Evolutionary conservation across 2,888 invertebrate genomes (phyloP), one percentile per base, ranked within the genome.

Genomic region (Onchidella celtica): DNA sequence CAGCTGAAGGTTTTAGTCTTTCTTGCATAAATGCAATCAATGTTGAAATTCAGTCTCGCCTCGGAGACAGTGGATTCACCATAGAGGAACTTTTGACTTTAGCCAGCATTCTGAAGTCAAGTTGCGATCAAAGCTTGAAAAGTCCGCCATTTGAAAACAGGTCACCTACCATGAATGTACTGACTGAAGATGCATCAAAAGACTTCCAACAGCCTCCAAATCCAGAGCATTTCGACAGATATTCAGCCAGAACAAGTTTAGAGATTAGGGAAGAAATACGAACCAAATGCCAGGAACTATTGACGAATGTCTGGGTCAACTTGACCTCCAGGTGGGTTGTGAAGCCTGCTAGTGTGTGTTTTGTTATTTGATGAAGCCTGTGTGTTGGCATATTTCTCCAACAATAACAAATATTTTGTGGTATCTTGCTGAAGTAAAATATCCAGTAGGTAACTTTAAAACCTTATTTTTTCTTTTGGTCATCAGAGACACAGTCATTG

Each of bases 81-180:
- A 88, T 96, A 4, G 92, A 93, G 21, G 95, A 96, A 86, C 91
- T 96, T 6, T 95, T 95, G 89, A 93, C 95, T 76, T 94, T 95
- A 83, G 93, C 95, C n/a, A 93, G 92, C 57, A 94, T 95, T 86
- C 93, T 79, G n/a, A 72, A 47, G n/a, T 55, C 36, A 4, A 47
- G 68, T 24, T 69, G 29, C 24, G 38, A 57, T 4, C 14, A n/a
- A 11, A 55, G 17, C 24, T 34, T 47, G 0, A 79, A 65, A n/a
- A n/a, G 17, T 21, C 2, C 32, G 36, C 55, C 40, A 59, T 59
- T 36, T 29, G 6, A 24, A 21, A 32, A 34, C 1, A 40, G 32
- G 17, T 2, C 34, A 11, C 36, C 47, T 40, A 17, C 65, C 14
- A 21, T 77, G 47, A 77, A 38, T n/a, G 38, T 79, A 55, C 72